Evolutionary conservation across 2,888 invertebrate genomes (phyloP), one percentile per base, ranked within the genome.

Genomic region (Nymphalis urticae): DNA sequence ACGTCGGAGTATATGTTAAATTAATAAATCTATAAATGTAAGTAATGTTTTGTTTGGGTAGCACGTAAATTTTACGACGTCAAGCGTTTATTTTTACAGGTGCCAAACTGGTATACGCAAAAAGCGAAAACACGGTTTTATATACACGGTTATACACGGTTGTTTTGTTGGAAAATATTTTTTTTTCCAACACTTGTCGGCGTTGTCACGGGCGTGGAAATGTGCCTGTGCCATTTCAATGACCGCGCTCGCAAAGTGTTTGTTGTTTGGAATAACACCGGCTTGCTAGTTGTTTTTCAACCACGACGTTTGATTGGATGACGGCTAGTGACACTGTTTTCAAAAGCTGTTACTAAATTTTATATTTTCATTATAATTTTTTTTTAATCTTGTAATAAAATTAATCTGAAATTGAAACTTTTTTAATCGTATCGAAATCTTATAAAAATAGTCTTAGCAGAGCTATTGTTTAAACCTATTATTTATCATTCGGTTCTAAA

Each of bases 121-220:
- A 24, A 36, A 64, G 64, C 58, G 58, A 24, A 21, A 64, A 64
- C 64, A 36, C 32, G 58, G 64, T 58, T 60, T 42, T 42, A 42
- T 51, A 51, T 51, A 51, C 42, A 32, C 47, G 61, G 13, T 64
- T 51, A 51, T 51, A 51, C 24, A 32, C 47, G 61, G 42, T 61
- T 64, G 68, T 68, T 67, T 59, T 64, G 48, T 60, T 48, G 60
- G 21, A 59, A 66, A 69, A 62, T 61, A 66, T 72, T 69, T 72
- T 66, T 69, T 61, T 66, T 59, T 58, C 60, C 66, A 56, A 60
- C 53, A 63, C 62, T 62, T 68, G 59, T 63, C 66, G 47, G 21
- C 32, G 62, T 64, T 66, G 69, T 69, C 70, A 62, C 53, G 62
- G 62, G 51, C 61, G 17, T 47, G 56, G 56, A 56, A 56, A 56